Percentiles rank a stretch among this genome's conserved stretches.
phyloP scores from a whole-genome alignment of 2,113 vertebrate genomes.

The Alces alces region DNA sequence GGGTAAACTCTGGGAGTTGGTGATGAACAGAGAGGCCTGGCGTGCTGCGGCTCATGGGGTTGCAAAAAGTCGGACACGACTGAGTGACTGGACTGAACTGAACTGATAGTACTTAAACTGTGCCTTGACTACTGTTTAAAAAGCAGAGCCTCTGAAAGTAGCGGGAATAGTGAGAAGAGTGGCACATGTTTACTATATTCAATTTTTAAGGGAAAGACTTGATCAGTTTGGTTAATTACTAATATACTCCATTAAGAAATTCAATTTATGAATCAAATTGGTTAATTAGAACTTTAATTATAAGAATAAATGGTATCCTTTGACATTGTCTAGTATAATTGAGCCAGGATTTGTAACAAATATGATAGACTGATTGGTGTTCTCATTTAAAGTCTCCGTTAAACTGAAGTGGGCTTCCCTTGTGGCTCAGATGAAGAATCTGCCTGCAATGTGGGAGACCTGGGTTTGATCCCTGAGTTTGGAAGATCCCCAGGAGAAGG shows the following conservation, averaged over 20 bases:
- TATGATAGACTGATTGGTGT: not conserved
- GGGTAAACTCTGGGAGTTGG: not conserved
- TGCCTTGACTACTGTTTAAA: not conserved
- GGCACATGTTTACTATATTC: not conserved
- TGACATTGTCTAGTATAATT: constrained; percentile 17
- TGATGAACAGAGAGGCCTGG: not conserved
- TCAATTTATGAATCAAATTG: constrained; percentile 41
- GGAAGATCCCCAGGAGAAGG: not conserved
- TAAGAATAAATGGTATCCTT: constrained; percentile 48
- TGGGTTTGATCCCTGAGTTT: not conserved
- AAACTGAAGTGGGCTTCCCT: not conserved
- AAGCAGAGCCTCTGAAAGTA: not conserved
- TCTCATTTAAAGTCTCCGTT: constrained; percentile 8
- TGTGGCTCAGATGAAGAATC: not conserved
- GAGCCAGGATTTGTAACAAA: constrained; percentile 24
- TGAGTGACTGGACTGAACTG: not conserved
- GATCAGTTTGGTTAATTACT: constrained; percentile 21
- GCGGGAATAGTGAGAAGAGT: not conserved
- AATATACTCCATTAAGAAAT: constrained; percentile 23
- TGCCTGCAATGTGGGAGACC: not conserved
- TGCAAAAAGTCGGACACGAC: not conserved
- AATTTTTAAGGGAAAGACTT: constrained; percentile 16
- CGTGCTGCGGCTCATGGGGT: rapidly evolving
- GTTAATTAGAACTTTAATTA: constrained; percentile 48
- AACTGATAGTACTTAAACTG: not conserved